Conservation (phyloP, 1,140 invertebrate species). For the Solenopsis fugax region DNA sequence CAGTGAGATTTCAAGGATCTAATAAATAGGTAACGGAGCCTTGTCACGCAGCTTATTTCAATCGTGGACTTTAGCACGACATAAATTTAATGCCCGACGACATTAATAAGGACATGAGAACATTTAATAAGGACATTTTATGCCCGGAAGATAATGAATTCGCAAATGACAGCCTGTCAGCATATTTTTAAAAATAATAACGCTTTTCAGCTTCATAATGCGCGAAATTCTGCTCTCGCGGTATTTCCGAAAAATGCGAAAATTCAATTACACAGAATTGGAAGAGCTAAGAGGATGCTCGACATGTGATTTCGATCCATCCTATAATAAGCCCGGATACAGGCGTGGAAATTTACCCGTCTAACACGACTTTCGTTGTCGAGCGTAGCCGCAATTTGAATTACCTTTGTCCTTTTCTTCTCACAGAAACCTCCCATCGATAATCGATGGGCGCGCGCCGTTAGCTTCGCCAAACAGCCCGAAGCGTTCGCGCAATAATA, state of each 20-base stretch:
- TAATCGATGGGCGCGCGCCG: constrained; percentile 65
- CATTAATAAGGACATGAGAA: not conserved
- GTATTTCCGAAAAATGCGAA: not conserved
- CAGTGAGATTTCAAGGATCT: not conserved
- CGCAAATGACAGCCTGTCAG: not conserved
- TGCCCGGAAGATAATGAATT: not conserved
- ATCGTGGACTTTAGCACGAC: not conserved
- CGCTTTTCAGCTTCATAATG: not conserved
- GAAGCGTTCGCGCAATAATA: constrained; percentile 52
- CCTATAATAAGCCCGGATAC: constrained; percentile 1
- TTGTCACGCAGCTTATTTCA: constrained; percentile 34
- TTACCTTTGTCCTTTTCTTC: constrained; percentile 72
- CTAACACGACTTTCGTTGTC: constrained; percentile 47
- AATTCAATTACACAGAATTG: constrained; percentile 7
- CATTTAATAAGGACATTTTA: not conserved
- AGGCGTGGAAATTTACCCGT: constrained; percentile 63
- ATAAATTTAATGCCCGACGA: constrained; percentile 34
- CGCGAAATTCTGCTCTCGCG: not conserved
- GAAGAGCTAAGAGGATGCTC: not conserved
- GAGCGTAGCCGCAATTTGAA: constrained; percentile 56
- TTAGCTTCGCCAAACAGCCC: constrained; percentile 55
- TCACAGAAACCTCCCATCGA: constrained; percentile 45
- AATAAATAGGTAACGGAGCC: constrained; percentile 17
- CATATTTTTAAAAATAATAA: not conserved
- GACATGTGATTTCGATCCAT: not conserved